phyloP scores from a whole-genome alignment of 2,888 invertebrate genomes.

The Furcula furcula region DNA sequence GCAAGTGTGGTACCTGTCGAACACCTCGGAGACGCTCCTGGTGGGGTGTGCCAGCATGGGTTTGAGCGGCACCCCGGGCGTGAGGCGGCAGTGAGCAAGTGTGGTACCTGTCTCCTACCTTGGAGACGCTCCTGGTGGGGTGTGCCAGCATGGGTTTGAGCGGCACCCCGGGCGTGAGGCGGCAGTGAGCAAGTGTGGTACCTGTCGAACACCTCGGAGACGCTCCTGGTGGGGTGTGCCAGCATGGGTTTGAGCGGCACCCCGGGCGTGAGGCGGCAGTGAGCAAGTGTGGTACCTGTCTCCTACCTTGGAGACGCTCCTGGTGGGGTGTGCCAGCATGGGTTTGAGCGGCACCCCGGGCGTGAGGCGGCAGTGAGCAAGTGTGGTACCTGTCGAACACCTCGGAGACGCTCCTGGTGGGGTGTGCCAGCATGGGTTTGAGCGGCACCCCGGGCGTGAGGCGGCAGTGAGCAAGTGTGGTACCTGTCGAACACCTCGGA shows the following conservation, averaged over 20 bases:
- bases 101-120: conserved; percentile 85
- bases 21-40: conserved; percentile 92
- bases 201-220: conserved; percentile 86
- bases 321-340: too few relatives aligned
- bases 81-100: conserved; percentile 91
- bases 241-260: conserved; percentile 98
- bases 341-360: conserved; percentile 1
- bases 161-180: conserved; percentile 94
- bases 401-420: not conserved
- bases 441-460: not conserved
- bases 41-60: conserved; percentile 99
- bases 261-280: conserved; percentile 94
- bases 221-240: conserved; percentile 97
- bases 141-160: conserved; percentile 99
- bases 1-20: conserved; percentile 80
- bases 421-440: not conserved
- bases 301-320: conserved; percentile 47
- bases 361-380: not conserved
- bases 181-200: conserved; percentile 83
- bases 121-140: conserved; percentile 96
- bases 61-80: conserved; percentile 95
- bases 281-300: conserved; percentile 75
- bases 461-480: not conserved
- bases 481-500: conserved; percentile 89
- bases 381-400: conserved; percentile 9